Evolutionary conservation across 2,797 vertebrate species (phyloP).

Genomic region (Lagorchestes hirsutus): DNA sequence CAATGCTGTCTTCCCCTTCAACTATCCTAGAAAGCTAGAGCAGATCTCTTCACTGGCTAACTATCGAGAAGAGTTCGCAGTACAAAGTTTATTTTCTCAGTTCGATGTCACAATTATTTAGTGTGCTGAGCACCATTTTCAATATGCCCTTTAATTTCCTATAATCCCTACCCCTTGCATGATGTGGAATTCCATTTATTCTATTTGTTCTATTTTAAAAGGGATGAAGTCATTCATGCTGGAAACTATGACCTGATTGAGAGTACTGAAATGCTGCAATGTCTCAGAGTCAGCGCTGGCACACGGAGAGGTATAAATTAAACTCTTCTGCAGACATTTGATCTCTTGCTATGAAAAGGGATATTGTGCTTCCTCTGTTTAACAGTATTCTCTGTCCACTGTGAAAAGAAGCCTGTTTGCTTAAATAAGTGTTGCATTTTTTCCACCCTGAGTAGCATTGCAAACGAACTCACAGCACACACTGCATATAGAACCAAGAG

Average conservation of each 20-base stretch:
- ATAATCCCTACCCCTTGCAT: constrained; percentile 80
- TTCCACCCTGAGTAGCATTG: constrained; percentile 80
- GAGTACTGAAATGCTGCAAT: constrained; percentile 82
- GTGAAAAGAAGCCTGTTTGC: constrained; percentile 86
- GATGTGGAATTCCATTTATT: constrained; percentile 87
- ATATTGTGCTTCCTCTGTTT: constrained; percentile 87
- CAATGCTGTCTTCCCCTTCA: not conserved
- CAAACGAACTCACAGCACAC: constrained; percentile 80
- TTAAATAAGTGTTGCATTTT: constrained; percentile 81
- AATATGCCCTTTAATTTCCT: constrained; percentile 85
- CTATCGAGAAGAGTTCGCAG: constrained; percentile 65
- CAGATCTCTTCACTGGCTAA: constrained; percentile 60
- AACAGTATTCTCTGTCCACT: constrained; percentile 84
- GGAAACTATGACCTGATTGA: constrained; percentile 87
- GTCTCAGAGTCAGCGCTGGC: constrained; percentile 85
- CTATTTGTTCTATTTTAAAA: constrained; percentile 86
- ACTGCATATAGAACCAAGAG: constrained; percentile 57
- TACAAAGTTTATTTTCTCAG: constrained; percentile 70
- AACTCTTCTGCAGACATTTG: constrained; percentile 87
- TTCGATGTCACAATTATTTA: constrained; percentile 76
- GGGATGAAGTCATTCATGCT: constrained; percentile 85
- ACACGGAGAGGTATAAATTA: constrained; percentile 84
- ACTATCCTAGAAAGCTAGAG: constrained; percentile 39
- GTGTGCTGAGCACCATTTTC: constrained; percentile 64
- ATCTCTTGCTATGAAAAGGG: constrained; percentile 87